Evolutionary conservation across 2,888 invertebrate species (phyloP), one percentile per base, ranked within the genome.

Genomic region (Drosophila tanythrix): DNA sequence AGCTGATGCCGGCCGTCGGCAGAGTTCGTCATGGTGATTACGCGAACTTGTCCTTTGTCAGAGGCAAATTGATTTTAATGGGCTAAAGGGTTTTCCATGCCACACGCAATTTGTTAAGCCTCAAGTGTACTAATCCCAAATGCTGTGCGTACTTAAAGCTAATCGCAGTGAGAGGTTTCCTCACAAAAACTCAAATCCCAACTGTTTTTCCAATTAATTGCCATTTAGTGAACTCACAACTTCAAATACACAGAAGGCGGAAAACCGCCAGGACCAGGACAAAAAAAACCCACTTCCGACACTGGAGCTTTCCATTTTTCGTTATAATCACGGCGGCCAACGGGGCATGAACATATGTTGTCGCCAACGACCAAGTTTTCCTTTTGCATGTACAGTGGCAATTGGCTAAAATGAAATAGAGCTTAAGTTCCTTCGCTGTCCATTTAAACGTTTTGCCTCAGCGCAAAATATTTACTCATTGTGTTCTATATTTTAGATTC

Each of bases 301-400:
- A 55, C 46, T 53, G 43, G 2, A 18, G 31, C 15, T n/a, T 11
- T 29, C 18, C 69, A 78, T 69, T 77, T 75, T 71, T 75, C 46
- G 67, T 63, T 73, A 85, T 90, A 90, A 90, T 90, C 87, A 90
- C 90, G 75, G 81, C 88, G 83, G 70, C 80, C 86, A 90, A 79
- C 89, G 83, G 86, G 83, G 88, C 90, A 82, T 87, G 78, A 85
- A 85, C 85, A 87, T 81, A 80, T 85, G 90, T 82, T 78, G 79
- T 70, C 70, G 58, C 35, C 33, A 62, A 36, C 7, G 58, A 43
- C 27, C 48, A 38, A 76, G 52, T 68, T 73, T 81, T 70, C 64
- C 36, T 27, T 56, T 27, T 40, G n/a, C 52, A 59, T 27, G n/a
- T 52, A 65, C 65, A 79, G 79, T 74, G 18, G 13, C 1, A 27